phyloP scores from a whole-genome alignment of 2,113 vertebrate genomes.

The Nothocercus nigrocapillus region DNA sequence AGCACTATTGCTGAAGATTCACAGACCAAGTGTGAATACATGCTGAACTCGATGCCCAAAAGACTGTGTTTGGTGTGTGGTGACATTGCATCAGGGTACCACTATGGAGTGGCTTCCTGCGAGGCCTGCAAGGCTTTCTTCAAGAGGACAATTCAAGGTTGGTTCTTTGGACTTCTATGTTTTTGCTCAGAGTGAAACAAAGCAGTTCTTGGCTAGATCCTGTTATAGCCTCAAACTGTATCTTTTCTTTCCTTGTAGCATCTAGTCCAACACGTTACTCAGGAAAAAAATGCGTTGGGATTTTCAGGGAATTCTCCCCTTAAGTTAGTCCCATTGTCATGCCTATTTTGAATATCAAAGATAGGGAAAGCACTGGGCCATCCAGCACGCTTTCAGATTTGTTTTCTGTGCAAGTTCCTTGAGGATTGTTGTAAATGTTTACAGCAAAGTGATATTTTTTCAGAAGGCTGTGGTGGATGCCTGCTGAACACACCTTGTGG shows the following conservation, averaged over 20 bases:
- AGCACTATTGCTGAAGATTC: slow-evolving; percentile 97
- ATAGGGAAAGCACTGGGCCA: rapidly evolving
- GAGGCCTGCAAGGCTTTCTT: slow-evolving; percentile 99
- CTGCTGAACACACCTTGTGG: neutral
- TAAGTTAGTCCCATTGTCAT: neutral
- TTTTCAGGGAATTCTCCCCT: neutral
- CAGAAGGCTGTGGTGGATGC: neutral
- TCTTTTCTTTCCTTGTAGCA: neutral
- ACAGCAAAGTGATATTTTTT: neutral
- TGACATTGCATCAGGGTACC: slow-evolving; percentile 98
- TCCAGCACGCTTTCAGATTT: neutral
- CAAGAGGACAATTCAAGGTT: slow-evolving; percentile 99
- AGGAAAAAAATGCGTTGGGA: neutral
- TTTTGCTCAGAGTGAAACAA: neutral
- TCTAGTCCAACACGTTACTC: neutral
- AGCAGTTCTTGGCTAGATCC: neutral
- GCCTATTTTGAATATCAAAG: neutral
- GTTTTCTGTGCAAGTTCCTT: neutral
- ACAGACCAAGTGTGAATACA: slow-evolving; percentile 99
- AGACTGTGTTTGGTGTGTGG: slow-evolving; percentile 98
- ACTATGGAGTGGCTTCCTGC: slow-evolving; percentile 98
- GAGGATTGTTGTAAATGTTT: neutral
- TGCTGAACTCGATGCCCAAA: slow-evolving; percentile 99
- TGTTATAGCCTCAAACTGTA: neutral
- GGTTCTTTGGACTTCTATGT: slow-evolving; percentile 63